Conservation (phyloP, 2,113 vertebrate genomes). For the Zosterops borbonicus region DNA sequence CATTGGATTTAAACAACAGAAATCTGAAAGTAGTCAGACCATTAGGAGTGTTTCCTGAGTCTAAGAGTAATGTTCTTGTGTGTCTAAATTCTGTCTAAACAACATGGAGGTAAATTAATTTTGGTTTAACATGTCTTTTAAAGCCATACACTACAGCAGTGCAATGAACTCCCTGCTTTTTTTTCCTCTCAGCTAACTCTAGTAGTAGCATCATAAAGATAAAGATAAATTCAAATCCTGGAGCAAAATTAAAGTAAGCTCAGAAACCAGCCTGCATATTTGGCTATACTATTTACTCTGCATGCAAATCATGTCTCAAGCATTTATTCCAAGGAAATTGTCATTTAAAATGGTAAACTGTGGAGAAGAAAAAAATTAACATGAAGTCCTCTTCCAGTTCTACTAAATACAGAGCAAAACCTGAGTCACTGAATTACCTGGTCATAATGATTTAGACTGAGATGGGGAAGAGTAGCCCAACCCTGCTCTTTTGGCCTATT, state of each 20-base stretch:
- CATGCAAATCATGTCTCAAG: background rate
- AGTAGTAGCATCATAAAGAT: background rate
- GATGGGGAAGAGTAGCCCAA: background rate
- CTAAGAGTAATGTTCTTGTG: background rate
- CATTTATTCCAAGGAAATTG: background rate
- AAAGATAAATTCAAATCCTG: background rate
- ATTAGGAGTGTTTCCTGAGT: background rate
- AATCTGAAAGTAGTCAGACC: background rate
- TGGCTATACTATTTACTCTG: background rate
- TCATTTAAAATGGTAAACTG: background rate
- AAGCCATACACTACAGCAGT: background rate
- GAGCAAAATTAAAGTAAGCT: background rate
- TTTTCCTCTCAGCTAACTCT: background rate
- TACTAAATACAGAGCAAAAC: background rate
- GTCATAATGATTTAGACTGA: background rate
- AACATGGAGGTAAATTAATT: background rate
- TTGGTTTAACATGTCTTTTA: background rate
- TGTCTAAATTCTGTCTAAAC: background rate
- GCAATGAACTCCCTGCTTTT: rapidly evolving
- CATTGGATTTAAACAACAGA: background rate
- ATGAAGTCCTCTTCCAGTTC: background rate
- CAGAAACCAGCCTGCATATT: background rate
- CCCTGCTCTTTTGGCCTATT: background rate
- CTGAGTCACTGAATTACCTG: background rate
- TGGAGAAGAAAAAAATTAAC: background rate